A percentile compares a stretch with the other conserved stretches of the same genome.
Evolutionary conservation across 2,797 vertebrate genomes (phyloP).

Genomic region (Vespertilio murinus): DNA sequence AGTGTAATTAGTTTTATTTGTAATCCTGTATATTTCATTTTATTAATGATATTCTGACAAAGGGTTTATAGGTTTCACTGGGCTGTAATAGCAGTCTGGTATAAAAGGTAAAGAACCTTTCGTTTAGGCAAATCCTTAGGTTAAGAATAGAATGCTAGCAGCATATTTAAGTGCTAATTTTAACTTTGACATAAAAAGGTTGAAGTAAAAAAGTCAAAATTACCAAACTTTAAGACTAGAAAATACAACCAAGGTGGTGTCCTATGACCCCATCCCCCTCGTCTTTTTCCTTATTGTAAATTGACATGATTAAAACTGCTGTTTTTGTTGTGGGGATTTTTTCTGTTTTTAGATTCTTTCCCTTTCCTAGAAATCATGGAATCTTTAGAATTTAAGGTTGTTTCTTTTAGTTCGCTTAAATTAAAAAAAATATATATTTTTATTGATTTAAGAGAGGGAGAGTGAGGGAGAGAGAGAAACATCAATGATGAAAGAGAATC

Average conservation of each 20-base stretch:
- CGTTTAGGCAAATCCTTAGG: background rate
- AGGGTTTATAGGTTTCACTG: background rate
- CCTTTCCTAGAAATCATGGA: background rate
- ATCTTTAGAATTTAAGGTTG: background rate
- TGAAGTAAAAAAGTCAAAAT: constrained; percentile 26
- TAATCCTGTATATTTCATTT: background rate
- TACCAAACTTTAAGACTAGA: background rate
- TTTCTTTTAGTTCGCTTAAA: background rate
- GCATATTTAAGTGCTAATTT: background rate
- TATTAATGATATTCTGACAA: background rate
- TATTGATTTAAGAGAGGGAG: no score
- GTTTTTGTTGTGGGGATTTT: background rate
- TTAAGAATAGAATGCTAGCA: constrained; percentile 5
- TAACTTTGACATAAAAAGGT: background rate
- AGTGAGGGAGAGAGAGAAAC: no score
- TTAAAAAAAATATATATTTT: no score
- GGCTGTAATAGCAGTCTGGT: background rate
- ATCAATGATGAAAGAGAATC: no score
- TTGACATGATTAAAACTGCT: background rate
- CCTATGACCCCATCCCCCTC: background rate
- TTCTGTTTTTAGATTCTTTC: background rate
- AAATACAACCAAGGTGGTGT: background rate
- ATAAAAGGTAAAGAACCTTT: background rate
- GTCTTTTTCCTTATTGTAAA: background rate
- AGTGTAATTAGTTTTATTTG: background rate